These are phyloP conservation scores for Sebastes diaconus DNA, from an alignment of 2,797 vertebrate species.

Conservation along the genomic window DNA sequence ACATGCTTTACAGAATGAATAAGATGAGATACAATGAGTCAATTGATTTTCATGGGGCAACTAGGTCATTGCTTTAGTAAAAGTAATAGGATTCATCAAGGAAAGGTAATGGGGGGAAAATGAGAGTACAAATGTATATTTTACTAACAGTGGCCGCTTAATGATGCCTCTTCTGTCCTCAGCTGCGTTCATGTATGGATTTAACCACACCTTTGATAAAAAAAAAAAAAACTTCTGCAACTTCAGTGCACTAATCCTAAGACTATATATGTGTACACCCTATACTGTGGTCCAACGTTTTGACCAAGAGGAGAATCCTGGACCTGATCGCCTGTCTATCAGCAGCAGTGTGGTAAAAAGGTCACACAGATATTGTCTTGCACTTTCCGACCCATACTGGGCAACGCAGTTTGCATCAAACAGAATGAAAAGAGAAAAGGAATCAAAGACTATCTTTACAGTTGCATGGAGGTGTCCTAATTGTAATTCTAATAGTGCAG, in stretches of 20 bases:
- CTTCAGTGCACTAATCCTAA: neutral
- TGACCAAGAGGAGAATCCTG: neutral
- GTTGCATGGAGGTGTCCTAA: neutral
- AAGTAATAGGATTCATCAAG: slow-evolving; percentile 17
- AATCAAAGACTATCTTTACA: neutral
- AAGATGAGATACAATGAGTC: neutral
- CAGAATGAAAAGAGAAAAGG: slow-evolving; percentile 3
- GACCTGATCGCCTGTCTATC: slow-evolving; percentile 17
- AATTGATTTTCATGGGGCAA: slow-evolving; percentile 28
- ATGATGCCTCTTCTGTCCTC: neutral
- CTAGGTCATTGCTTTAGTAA: slow-evolving; percentile 19
- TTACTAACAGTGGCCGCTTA: neutral
- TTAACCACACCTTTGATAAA: neutral
- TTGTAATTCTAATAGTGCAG: rapidly evolving
- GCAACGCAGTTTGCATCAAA: neutral
- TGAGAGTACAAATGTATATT: slow-evolving; percentile 1
- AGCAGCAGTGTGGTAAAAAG: slow-evolving; percentile 39
- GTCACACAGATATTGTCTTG: slow-evolving; percentile 40
- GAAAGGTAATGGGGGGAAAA: neutral
- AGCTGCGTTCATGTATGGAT: neutral
- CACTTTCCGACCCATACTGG: slow-evolving; percentile 8
- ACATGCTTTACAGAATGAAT: slow-evolving; percentile 2
- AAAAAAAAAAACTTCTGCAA: neutral
- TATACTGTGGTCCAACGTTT: neutral
- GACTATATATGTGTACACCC: neutral